phyloP scores from a whole-genome alignment of 1,140 invertebrate species.

The Planococcus citri region DNA sequence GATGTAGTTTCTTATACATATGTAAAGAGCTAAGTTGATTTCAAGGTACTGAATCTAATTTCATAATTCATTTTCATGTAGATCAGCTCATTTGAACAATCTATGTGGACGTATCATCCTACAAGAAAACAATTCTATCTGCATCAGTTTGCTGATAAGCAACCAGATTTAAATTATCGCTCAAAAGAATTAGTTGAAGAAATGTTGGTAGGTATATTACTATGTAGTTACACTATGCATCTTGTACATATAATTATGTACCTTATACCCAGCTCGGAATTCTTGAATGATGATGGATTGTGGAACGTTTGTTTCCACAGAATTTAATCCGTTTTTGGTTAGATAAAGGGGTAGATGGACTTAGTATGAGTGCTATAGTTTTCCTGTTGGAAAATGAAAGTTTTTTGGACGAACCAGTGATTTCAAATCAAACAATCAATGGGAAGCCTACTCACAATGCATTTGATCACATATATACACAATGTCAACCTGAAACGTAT shows the following conservation, averaged over 20 bases:
- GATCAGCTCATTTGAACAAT: slow-evolving; percentile 36
- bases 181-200: slow-evolving; percentile 45
- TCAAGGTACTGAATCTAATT: too few species aligned
- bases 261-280: not conserved
- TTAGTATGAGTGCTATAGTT: slow-evolving; percentile 48
- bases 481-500: slow-evolving; percentile 44
- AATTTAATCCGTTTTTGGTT: slow-evolving; percentile 48
- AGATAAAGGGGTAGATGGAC: slow-evolving; percentile 52
- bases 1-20: too few species aligned
- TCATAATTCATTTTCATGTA: not conserved
- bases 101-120: slow-evolving; percentile 56
- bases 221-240: too few species aligned
- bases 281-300: not conserved
- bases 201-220: slow-evolving; percentile 40
- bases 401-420: slow-evolving; percentile 32
- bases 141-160: slow-evolving; percentile 53
- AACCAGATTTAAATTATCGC: slow-evolving; percentile 62
- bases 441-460: not conserved
- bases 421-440: not conserved
- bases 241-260: too few species aligned
- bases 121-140: slow-evolving; percentile 55
- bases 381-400: slow-evolving; percentile 36
- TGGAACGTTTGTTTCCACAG: too few species aligned
- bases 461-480: slow-evolving; percentile 46
- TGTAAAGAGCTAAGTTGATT: too few species aligned